These are phyloP conservation scores for Acholoe squamosa DNA, from an alignment of 2,888 invertebrate species.

Conservation along the genomic window DNA sequence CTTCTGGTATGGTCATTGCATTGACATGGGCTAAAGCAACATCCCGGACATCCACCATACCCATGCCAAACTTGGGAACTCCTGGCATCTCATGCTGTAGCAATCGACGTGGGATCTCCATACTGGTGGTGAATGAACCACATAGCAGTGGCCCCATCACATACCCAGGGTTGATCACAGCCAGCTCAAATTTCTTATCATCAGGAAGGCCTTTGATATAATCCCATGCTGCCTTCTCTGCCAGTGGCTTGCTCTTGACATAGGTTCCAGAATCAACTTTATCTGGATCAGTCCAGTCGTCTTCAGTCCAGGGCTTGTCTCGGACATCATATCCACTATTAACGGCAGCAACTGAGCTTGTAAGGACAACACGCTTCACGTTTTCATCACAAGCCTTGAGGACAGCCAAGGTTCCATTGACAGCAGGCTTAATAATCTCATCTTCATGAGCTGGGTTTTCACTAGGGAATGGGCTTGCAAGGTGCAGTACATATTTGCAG, in stretches of 20 bases:
- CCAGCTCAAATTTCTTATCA: conserved; percentile 82
- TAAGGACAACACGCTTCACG: conserved; percentile 85
- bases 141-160: conserved; percentile 84
- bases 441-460: conserved; percentile 81
- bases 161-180: conserved; percentile 84
- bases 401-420: conserved; percentile 84
- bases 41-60: conserved; percentile 85
- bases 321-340: conserved; percentile 31
- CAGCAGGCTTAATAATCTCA: conserved; percentile 84
- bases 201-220: conserved; percentile 84
- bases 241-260: conserved; percentile 84
- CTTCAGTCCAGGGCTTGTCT: conserved; percentile 63
- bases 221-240: conserved; percentile 85
- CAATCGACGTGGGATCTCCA: conserved; percentile 79
- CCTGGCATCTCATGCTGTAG: conserved; percentile 81
- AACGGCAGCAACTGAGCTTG: conserved; percentile 84
- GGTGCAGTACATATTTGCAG: conserved; percentile 83
- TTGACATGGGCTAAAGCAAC: conserved; percentile 80
- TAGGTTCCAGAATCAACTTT: conserved; percentile 72
- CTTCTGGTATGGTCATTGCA: conserved; percentile 66
- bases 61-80: conserved; percentile 83
- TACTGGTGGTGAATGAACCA: conserved; percentile 70
- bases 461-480: conserved; percentile 83
- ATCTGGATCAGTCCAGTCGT: conserved; percentile 65
- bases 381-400: conserved; percentile 83